Conservation (phyloP, 92 coral and sea anemone species). For the Porites cylindrica region DNA sequence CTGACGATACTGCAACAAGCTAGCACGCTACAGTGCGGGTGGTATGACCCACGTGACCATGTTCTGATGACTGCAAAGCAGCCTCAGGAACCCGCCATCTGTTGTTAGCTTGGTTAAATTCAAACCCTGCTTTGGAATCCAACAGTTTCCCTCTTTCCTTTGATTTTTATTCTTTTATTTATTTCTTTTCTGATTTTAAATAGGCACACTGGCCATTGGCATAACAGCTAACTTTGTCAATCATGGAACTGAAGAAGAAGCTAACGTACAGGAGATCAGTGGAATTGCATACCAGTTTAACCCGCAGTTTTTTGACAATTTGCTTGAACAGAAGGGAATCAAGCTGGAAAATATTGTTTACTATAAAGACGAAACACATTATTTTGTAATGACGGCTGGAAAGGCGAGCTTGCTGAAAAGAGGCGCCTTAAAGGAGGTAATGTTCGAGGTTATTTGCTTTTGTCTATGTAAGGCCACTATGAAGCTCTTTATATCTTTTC, state of each 20-base stretch:
- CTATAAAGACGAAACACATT: conserved; percentile 98
- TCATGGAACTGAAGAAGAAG: conserved; percentile 81
- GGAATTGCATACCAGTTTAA: conserved; percentile 98
- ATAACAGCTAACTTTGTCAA: conserved; percentile 94
- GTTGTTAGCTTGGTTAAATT: no score
- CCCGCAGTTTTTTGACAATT: conserved; percentile 89
- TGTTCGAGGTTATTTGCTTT: no score
- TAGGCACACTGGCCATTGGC: conserved; percentile 96
- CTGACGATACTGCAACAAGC: no score
- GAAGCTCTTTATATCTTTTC: no score
- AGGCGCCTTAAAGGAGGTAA: conserved; percentile 86
- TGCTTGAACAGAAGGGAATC: conserved; percentile 75
- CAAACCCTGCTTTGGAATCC: no score
- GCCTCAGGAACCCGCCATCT: no score
- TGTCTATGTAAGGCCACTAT: background rate
- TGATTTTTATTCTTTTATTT: background rate
- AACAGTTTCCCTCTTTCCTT: background rate
- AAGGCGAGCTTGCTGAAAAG: conserved; percentile 88
- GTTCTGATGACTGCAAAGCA: no score
- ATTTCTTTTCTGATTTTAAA: background rate
- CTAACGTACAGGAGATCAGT: conserved; percentile 88
- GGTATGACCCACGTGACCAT: no score
- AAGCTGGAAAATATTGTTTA: conserved; percentile 95
- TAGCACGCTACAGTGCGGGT: no score
- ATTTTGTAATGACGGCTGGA: conserved; percentile 97